Base-by-base conservation (phyloP, 1,140 invertebrate genomes). In the Sminthurinus signatus region DNA sequence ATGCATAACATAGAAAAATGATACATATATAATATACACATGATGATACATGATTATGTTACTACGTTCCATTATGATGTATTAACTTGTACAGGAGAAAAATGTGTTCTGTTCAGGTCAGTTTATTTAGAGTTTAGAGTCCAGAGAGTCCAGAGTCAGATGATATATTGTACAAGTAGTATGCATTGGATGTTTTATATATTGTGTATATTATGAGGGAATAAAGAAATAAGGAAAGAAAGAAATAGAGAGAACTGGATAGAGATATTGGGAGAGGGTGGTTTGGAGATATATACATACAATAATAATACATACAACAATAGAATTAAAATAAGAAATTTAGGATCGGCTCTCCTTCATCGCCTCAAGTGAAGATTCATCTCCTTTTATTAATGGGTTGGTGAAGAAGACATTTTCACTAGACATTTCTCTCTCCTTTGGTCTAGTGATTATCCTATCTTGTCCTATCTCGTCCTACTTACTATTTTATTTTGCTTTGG, bases 371-470 rank as follows among this genome's bases (percentile, higher is more conserved):
- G 61, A 52, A 64, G 65, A 55, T 58, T 56, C 62, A 55, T 63
- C 51, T 57, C 21, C 57, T 61, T 68, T 68, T 68, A 68, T 68
- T 68, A 68, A 68, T 68, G 65, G 56, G 29, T 56, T 60, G 64
- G 62, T 68, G 46, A 68, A 68, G 60, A 68, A 68, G 65, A 68
- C 65, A n/a, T n/a, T n/a, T n/a, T n/a, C n/a, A n/a, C n/a, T n/a
- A n/a, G n/a, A n/a, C n/a, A 68, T 68, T 68, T 68, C 57, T 63
- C 28, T 64, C 28, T 61, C 59, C 15, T 36, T 58, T 59, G 42
- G 31, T 54, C 56, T 56, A 50, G 65, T 67, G 65, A 67, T 67
- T 67, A 67, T 67, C 60, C 62, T 54, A 51, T 66, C 64, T 62
- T 57, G 50, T 59, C 63, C 51, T 57, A 60, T n/a, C n/a, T n/a